Evolutionary conservation across 2,797 vertebrate species (phyloP).

Genomic region (Spondyliosoma cantharus): DNA sequence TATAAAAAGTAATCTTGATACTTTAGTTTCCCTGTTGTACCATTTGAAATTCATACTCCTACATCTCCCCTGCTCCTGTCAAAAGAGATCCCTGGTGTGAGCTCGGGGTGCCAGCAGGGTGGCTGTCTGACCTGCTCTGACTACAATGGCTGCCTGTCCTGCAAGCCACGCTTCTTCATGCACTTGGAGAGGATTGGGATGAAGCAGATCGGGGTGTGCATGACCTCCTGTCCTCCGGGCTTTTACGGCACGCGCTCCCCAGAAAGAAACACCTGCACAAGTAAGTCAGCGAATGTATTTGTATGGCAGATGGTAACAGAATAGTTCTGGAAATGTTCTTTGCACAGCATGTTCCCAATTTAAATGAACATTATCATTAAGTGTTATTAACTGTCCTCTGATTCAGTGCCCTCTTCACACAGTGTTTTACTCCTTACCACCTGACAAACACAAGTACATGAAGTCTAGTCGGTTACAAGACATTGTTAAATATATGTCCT

Average conservation of each 20-base stretch:
- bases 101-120: slow-evolving; percentile 94
- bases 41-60: neutral
- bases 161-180: slow-evolving; percentile 97
- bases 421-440: slow-evolving; percentile 33
- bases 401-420: slow-evolving; percentile 15
- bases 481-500: slow-evolving; percentile 32
- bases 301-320: neutral
- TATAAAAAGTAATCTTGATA: neutral
- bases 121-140: slow-evolving; percentile 98
- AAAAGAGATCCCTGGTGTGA: slow-evolving; percentile 91
- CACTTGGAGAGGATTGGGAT: slow-evolving; percentile 98
- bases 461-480: slow-evolving; percentile 2
- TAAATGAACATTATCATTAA: neutral
- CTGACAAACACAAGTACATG: slow-evolving; percentile 18
- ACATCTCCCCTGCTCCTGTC: slow-evolving; percentile 17
- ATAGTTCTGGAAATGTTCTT: neutral
- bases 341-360: neutral
- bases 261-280: slow-evolving; percentile 97
- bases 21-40: neutral
- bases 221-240: slow-evolving; percentile 95
- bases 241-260: slow-evolving; percentile 96
- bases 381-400: neutral
- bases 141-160: slow-evolving; percentile 98
- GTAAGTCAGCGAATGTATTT: slow-evolving; percentile 83
- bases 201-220: slow-evolving; percentile 97